A percentile compares a stretch with the other conserved stretches of the same genome.
Evolutionary conservation across 2,113 vertebrate species (phyloP).

Genomic region (Psilopogon haemacephalus): DNA sequence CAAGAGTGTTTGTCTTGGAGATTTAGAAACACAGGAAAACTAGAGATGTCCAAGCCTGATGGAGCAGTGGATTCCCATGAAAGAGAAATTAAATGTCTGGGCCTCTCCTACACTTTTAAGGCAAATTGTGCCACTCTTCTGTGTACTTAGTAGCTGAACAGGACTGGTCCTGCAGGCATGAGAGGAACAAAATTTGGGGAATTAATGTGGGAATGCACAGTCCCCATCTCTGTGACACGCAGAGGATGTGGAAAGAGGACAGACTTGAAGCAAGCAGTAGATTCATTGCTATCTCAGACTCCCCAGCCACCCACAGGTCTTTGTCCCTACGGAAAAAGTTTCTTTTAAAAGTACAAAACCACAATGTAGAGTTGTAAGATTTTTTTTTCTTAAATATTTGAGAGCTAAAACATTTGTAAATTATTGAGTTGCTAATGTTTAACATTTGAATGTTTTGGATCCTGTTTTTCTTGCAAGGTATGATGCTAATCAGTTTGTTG

Average conservation of each 20-base stretch:
- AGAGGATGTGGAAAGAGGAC: not conserved
- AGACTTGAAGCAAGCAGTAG: not conserved
- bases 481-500: not conserved
- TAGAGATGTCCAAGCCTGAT: constrained; percentile 38
- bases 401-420: not conserved
- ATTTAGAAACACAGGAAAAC: not conserved
- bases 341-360: not conserved
- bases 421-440: not conserved
- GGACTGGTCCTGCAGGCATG: not conserved
- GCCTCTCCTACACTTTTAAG: not conserved
- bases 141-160: not conserved
- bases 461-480: not conserved
- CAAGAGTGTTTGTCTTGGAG: not conserved
- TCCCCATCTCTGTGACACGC: not conserved
- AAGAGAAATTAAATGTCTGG: constrained; percentile 49
- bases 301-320: not conserved
- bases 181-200: not conserved
- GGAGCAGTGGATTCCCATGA: constrained; percentile 67
- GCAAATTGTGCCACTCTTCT: not conserved
- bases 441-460: not conserved
- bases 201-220: not conserved
- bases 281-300: not conserved
- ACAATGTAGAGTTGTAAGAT: not conserved
- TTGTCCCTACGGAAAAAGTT: not conserved
- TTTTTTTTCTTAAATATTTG: not conserved